Evolutionary conservation across 2,888 invertebrate species (phyloP).

Genomic region (Dioctria linearis): DNA sequence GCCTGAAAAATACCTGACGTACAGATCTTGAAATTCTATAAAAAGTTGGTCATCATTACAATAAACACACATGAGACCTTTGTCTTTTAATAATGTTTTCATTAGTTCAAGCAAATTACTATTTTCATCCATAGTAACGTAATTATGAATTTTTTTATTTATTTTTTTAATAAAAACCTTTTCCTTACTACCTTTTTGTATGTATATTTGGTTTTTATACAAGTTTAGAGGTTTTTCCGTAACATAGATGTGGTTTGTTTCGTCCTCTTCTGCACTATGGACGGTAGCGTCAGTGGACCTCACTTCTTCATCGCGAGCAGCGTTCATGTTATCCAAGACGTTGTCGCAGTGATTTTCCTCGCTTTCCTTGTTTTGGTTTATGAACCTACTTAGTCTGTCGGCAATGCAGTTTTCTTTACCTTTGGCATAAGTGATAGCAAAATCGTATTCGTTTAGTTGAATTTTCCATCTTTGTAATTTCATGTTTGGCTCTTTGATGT

Average conservation of each 20-base stretch:
- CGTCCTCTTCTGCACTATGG: slow-evolving; percentile 26
- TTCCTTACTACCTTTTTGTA: slow-evolving; percentile 23
- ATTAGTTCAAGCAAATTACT: slow-evolving; percentile 53
- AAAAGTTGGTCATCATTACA: no score
- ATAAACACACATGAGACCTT: slow-evolving; percentile 55
- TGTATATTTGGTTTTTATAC: slow-evolving; percentile 32
- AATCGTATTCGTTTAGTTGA: slow-evolving; percentile 32
- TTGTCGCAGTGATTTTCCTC: not conserved
- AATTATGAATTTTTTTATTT: slow-evolving; percentile 20
- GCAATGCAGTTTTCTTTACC: slow-evolving; percentile 45
- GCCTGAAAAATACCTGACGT: slow-evolving; percentile 50
- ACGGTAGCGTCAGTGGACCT: slow-evolving; percentile 35
- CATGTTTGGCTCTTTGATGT: slow-evolving; percentile 28
- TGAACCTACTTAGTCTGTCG: slow-evolving; percentile 33
- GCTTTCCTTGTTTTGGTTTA: not conserved
- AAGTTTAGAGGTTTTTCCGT: slow-evolving; percentile 30
- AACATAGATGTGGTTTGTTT: slow-evolving; percentile 25
- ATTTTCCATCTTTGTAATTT: slow-evolving; percentile 28
- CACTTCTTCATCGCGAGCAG: not conserved
- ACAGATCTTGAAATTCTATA: slow-evolving; percentile 52
- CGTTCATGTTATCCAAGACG: not conserved
- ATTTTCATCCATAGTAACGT: slow-evolving; percentile 12
- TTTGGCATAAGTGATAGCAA: slow-evolving; percentile 24
- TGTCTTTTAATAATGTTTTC: no score
- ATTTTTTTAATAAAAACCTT: slow-evolving; percentile 20